Conservation (phyloP, 2,888 invertebrate genomes). For the Cabera pusaria region DNA sequence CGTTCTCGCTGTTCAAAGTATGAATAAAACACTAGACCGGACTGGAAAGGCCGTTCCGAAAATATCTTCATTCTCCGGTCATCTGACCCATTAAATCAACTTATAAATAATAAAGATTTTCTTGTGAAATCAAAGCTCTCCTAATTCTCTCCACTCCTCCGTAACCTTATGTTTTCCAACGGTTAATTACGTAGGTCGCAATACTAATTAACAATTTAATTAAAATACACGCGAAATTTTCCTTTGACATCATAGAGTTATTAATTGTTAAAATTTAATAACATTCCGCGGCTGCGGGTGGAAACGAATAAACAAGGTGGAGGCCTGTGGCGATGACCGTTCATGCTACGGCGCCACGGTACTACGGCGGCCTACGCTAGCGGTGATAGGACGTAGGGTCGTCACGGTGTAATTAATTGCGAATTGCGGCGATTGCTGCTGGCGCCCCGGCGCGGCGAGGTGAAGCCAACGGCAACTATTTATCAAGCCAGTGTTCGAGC, state of each 20-base stretch:
- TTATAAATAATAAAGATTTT: neutral
- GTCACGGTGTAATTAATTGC: slow-evolving; percentile 60
- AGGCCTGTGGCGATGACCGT: slow-evolving; percentile 40
- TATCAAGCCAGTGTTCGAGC: slow-evolving; percentile 9
- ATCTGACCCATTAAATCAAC: too few relatives aligned
- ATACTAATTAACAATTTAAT: slow-evolving; percentile 4
- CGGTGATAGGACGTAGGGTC: slow-evolving; percentile 3
- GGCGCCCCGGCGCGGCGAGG: slow-evolving; percentile 21
- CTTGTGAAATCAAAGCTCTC: neutral
- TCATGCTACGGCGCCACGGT: slow-evolving; percentile 27
- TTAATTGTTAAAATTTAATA: slow-evolving; percentile 37
- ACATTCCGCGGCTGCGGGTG: slow-evolving; percentile 33
- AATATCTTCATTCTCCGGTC: too few relatives aligned
- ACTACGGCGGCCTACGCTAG: neutral
- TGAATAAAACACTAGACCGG: neutral
- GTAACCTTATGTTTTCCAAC: too few relatives aligned
- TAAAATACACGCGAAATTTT: slow-evolving; percentile 5
- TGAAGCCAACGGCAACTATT: slow-evolving; percentile 24
- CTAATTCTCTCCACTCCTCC: neutral
- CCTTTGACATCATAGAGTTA: slow-evolving; percentile 9
- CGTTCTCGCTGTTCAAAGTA: neutral
- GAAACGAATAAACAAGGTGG: slow-evolving; percentile 38
- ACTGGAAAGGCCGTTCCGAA: too few relatives aligned
- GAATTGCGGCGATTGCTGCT: slow-evolving; percentile 57
- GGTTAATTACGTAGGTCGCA: slow-evolving; percentile 1